Conservation (phyloP, 1,140 invertebrate genomes). For the Samia ricini region DNA sequence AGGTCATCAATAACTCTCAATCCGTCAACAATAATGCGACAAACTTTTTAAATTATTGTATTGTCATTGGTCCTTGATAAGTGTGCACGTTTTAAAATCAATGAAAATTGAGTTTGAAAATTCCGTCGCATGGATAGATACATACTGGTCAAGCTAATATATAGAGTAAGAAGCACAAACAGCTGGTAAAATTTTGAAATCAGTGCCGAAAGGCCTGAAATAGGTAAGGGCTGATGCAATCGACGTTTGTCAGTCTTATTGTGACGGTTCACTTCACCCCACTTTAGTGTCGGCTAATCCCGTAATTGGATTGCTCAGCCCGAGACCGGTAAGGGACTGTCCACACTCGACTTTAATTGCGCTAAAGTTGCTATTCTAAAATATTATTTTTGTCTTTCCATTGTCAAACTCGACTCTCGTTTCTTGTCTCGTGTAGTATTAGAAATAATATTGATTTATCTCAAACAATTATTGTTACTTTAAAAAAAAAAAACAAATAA, state of each 20-base stretch:
- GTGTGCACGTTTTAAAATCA: no score
- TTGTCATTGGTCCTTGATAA: no score
- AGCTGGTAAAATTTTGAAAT: neutral
- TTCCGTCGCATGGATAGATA: no score
- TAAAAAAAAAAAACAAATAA: no score
- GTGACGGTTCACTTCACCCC: slow-evolving; percentile 37
- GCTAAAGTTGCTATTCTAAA: neutral
- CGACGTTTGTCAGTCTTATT: neutral
- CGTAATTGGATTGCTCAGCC: slow-evolving; percentile 38
- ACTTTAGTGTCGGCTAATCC: slow-evolving; percentile 39
- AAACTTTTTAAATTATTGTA: no score
- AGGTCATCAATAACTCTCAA: no score
- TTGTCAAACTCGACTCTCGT: neutral
- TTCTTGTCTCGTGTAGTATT: neutral
- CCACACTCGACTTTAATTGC: slow-evolving; percentile 10
- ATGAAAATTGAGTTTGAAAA: no score
- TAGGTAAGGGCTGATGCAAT: neutral
- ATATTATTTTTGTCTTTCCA: neutral
- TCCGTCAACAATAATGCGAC: no score
- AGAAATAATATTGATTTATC: no score
- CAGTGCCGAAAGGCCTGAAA: neutral
- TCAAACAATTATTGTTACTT: no score
- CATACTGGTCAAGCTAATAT: no score
- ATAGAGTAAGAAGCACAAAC: no score
- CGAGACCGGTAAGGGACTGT: slow-evolving; percentile 17